These are phyloP conservation scores for Crenuchus spilurus DNA, from an alignment of 2,797 vertebrate genomes.

Conservation along the genomic window DNA sequence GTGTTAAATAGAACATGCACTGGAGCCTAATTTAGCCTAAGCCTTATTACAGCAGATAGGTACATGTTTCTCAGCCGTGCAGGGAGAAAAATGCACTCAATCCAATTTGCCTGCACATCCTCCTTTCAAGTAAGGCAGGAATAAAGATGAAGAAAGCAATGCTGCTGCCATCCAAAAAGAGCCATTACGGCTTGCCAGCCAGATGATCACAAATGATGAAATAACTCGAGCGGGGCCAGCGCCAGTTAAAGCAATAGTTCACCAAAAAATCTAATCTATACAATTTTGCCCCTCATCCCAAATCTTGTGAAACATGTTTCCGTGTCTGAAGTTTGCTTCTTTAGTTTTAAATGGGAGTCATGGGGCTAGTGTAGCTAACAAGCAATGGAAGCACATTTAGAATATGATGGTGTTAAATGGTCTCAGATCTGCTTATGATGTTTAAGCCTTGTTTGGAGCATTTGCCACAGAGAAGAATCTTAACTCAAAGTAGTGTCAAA, in stretches of 20 bases:
- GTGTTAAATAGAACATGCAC: neutral
- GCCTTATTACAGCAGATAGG: neutral
- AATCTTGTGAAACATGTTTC: too few species aligned
- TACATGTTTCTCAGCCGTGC: neutral
- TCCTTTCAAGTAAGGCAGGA: neutral
- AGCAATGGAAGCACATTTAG: too few species aligned
- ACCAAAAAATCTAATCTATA: neutral
- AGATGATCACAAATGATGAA: constrained; percentile 5
- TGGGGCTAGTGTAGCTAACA: too few species aligned
- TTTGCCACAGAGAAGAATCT: too few species aligned
- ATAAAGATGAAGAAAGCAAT: neutral
- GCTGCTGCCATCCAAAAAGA: constrained; percentile 22
- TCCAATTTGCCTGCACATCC: constrained; percentile 27
- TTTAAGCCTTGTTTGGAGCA: too few species aligned
- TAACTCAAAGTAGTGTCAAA: too few species aligned
- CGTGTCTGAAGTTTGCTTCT: too few species aligned
- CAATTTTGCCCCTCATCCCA: too few species aligned
- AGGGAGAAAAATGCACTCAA: constrained; percentile 5
- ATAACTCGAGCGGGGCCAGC: neutral
- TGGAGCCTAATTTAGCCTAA: neutral
- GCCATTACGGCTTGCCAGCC: constrained; percentile 6
- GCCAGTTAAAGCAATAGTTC: neutral
- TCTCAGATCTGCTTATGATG: too few species aligned
- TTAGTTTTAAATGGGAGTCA: too few species aligned
- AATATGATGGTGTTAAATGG: too few species aligned